Evolutionary conservation across 2,888 invertebrate species (phyloP), one percentile per base, ranked within the genome.

Genomic region (Lobophora halterata): DNA sequence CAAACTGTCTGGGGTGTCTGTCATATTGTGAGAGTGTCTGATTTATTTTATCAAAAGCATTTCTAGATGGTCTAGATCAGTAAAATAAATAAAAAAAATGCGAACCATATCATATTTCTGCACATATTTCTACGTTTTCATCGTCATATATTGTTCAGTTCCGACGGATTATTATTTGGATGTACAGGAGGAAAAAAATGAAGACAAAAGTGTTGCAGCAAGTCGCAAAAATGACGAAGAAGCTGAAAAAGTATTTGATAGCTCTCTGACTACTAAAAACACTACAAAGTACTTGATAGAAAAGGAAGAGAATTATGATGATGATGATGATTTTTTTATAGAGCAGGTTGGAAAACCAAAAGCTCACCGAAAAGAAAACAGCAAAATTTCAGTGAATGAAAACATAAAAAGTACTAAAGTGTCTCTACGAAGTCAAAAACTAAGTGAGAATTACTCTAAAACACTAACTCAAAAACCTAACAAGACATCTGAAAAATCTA

Each of bases 111-210:
- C 25, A 37, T 39, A 19, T 5, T 27, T 6, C 16, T 29, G 3
- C 9, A 10, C 2, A 5, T 20, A 12, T 28, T 1, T 20, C 7
- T 17, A 16, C 28, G 3, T 8, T 21, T 24, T 38, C 7, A 26
- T 27, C 17, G 6, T 31, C 4, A 12, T 13, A 32, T 28, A 23
- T 21, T 3, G 16, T 7, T 12, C 38, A 17, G 24, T 39, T 23
- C 24, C 14, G 14, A 41, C 37, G 8, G 45, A 52, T 17, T 43
- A 57, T 43, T 50, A 43, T 30, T 31, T 33, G 5, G 50, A 54
- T 35, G 33, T 29, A 8, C 46, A 39, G 30, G 41, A 46, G 2
- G 35, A 52, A 16, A 30, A 36, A n/a, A 46, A 52, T 36, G 56
- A 61, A 11, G 29, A 46, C 19, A 32, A 49, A 25, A 17, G 45